phyloP scores from a whole-genome alignment of 2,797 vertebrate genomes.

The Chloroceryle inda region DNA sequence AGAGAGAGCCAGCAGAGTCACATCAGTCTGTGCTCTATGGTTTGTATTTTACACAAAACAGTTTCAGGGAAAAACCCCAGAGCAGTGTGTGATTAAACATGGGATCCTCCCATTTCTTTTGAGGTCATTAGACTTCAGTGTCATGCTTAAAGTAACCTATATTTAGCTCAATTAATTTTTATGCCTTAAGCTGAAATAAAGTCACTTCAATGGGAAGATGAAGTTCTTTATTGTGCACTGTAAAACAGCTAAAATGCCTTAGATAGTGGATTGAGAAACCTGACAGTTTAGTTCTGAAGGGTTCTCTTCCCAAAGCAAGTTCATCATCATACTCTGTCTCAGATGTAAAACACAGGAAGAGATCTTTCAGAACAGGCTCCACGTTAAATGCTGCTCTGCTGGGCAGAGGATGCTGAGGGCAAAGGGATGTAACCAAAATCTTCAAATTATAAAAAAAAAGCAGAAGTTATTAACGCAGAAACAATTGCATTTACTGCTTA shows the following conservation, averaged over 20 bases:
- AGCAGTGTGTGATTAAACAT: not conserved
- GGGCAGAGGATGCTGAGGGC: not conserved
- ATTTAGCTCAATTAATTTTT: slow-evolving; percentile 32
- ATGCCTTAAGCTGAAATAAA: not conserved
- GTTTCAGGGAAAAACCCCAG: not conserved
- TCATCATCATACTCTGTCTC: not conserved
- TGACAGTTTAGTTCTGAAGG: not conserved
- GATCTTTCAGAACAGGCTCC: not conserved
- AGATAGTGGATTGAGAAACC: not conserved
- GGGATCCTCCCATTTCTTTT: not conserved
- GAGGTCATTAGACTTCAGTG: not conserved
- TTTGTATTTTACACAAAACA: not conserved
- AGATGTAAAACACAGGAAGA: not conserved
- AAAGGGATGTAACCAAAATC: not conserved
- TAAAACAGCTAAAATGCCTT: not conserved
- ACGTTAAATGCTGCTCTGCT: not conserved
- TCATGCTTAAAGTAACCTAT: not conserved
- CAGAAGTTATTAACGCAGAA: not conserved
- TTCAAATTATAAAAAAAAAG: not conserved
- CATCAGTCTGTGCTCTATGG: not conserved
- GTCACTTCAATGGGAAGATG: not conserved
- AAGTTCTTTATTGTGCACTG: not conserved
- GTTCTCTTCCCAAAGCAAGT: not conserved
- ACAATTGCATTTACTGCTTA: not conserved
- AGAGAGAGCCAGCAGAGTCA: not conserved